These are phyloP conservation scores for Capromys pilorides DNA, from an alignment of 2,797 vertebrate genomes.

Conservation along the genomic window DNA sequence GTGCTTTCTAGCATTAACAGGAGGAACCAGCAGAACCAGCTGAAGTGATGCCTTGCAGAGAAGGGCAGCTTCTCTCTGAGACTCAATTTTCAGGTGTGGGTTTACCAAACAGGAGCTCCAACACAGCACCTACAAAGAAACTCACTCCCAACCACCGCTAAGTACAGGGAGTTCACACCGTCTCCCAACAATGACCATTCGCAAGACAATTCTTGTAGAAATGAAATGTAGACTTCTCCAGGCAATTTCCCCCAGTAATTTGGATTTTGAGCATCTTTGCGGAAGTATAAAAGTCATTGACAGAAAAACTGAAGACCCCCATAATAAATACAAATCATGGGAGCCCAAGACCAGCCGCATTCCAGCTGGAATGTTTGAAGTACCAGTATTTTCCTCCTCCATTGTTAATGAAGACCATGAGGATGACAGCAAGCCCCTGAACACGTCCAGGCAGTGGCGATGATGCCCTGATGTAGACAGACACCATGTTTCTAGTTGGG, in stretches of 20 bases:
- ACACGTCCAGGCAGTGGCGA: constrained; percentile 94
- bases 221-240: constrained; percentile 94
- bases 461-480: constrained; percentile 76
- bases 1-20: constrained; percentile 89
- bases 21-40: constrained; percentile 95
- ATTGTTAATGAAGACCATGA: constrained; percentile 99
- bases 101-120: constrained; percentile 90
- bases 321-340: constrained; percentile 99
- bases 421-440: constrained; percentile 93
- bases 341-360: constrained; percentile 97
- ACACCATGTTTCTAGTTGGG: constrained; percentile 77
- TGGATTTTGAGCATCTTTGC: constrained; percentile 86
- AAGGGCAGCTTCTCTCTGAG: constrained; percentile 77
- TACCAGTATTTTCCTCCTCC: constrained; percentile 99
- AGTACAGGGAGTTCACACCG: constrained; percentile 94
- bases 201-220: constrained; percentile 93
- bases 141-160: constrained; percentile 94
- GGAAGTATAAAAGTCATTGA: constrained; percentile 90
- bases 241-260: constrained; percentile 88
- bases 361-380: constrained; percentile 97
- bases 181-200: constrained; percentile 95
- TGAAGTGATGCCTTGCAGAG: constrained; percentile 89
- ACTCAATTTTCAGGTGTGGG: constrained; percentile 85
- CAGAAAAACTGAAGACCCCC: constrained; percentile 93
- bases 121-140: constrained; percentile 90